These are phyloP conservation scores for Chymomyza fuscimana DNA, from an alignment of 2,888 invertebrate genomes.

Conservation along the genomic window DNA sequence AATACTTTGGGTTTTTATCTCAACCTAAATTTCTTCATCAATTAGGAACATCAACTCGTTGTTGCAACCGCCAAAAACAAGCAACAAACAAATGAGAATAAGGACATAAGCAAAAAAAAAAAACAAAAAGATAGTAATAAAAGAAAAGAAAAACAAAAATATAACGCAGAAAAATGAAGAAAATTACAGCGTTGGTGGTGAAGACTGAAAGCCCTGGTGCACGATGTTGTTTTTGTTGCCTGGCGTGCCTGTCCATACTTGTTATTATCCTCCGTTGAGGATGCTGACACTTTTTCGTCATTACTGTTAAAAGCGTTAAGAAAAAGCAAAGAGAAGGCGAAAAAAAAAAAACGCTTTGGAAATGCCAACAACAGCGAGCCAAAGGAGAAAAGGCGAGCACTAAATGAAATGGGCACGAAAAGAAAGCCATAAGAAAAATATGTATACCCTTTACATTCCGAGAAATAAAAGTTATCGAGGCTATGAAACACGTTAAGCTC, in stretches of 20 bases:
- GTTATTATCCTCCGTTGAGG: slow-evolving; percentile 75
- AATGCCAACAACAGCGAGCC: slow-evolving; percentile 20
- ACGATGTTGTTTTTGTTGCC: slow-evolving; percentile 22
- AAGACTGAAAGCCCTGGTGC: background rate
- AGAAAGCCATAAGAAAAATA: slow-evolving; percentile 33
- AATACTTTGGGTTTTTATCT: slow-evolving; percentile 42
- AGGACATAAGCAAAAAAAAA: background rate
- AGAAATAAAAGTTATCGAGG: background rate
- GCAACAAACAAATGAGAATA: slow-evolving; percentile 13
- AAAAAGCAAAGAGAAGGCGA: slow-evolving; percentile 10
- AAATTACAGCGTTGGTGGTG: slow-evolving; percentile 38
- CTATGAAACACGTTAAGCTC: too few species aligned
- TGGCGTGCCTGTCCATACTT: slow-evolving; percentile 66
- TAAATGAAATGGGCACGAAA: slow-evolving; percentile 48
- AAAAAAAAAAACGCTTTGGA: slow-evolving; percentile 7
- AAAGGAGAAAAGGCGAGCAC: slow-evolving; percentile 6
- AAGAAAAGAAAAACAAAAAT: slow-evolving; percentile 20
- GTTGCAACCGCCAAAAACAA: slow-evolving; percentile 41
- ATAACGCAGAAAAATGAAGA: slow-evolving; percentile 35
- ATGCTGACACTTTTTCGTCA: slow-evolving; percentile 78
- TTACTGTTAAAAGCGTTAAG: slow-evolving; percentile 73
- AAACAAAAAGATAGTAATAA: slow-evolving; percentile 18
- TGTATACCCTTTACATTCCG: background rate
- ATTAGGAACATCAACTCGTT: slow-evolving; percentile 73
- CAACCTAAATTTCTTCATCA: slow-evolving; percentile 73